Base-by-base conservation (phyloP, 2,888 invertebrate species). In the Anagyrus pseudococci region DNA sequence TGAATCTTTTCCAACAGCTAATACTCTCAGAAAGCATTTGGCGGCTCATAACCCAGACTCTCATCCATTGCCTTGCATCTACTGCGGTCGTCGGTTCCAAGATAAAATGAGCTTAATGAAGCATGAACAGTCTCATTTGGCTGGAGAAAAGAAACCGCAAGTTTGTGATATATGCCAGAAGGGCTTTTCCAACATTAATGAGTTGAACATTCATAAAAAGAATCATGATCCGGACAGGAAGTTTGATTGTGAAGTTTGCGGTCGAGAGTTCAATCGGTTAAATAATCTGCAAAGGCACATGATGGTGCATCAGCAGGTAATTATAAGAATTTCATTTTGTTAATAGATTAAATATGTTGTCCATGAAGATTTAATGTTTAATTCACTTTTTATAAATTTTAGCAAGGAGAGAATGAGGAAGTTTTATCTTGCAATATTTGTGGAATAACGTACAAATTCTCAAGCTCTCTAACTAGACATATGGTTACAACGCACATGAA, bases 401-500 rank as follows among this genome's bases (percentile, higher is more conserved):
- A 69, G 67, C 57, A 79, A 73, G 79, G 79, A 33, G 73, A 71
- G 46, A 79, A 71, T 52, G 77, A 80, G 48, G 81, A 81, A 55
- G 77, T 81, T 62, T 67, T 81, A 4, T 77, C 81, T 17, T 81
- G 81, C 62, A 78, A 80, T 44, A 77, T 81, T 1, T 86, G 86
- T 57, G 85, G 84, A 0, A 81, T 85, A 10, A 83, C 79, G 17
- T 81, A 86, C 83, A 87, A 74, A 81, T 85, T 46, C 66, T 86
- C 85, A 73, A 85, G 86, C 48, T 85, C 86, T 1, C 83, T 87
- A 78, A 86, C 86, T 0, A 80, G 86, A 46, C 86, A 87, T 61
- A 85, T 87, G 86, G 82, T 86, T 47, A 81, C 85, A 0, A 86
- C 86, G 0, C 86, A 86, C 70, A 79, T 86, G 77, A 81, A 80